Evolutionary conservation across 2,888 invertebrate species (phyloP), one percentile per base, ranked within the genome.

Genomic region (Dicranocentrus wangi): DNA sequence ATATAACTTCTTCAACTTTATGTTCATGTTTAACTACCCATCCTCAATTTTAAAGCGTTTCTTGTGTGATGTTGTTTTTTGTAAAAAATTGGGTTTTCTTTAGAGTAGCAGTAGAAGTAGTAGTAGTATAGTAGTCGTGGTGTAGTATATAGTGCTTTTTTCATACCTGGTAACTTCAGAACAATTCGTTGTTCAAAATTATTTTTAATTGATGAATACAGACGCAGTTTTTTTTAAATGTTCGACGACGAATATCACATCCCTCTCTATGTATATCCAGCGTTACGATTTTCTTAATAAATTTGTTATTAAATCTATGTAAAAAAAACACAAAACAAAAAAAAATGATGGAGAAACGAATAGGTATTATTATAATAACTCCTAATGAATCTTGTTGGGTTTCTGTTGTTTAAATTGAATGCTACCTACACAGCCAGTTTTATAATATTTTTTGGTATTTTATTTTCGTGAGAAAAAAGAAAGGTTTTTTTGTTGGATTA

Each of bases 231-330:
- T 39, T 47, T 69, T 73, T 66, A 53, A 66, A 68, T 68, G 60
- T 80, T 80, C 63, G 61, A 75, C 81, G 81, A 81, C 81, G 75
- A 81, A 75, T 81, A 81, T 81, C 81, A 81, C 81, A 81, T 81
- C 79, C 66, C 75, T 73, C 66, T 72, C 32, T 66, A 66, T 66
- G 1, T 47, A 47, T 47, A 66, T 27, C 66, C 47, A 51, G 43
- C 21, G 61, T 39, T 39, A 32, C 42, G 21, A 63, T 10, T 72
- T 63, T 55, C 25, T 60, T 72, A 17, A 47, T 63, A 27, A 60
- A 5, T 25, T 65, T 63, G 25, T 66, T 27, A 19, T 39, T 65
- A 77, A 60, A 77, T 42, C 23, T 23, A 55, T 17, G 21, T 19
- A 51, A 51, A 51, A 2, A 21, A 8, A 8, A 19, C 51, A 17